Conservation (phyloP, 2,797 vertebrate genomes). For the Characodon lateralis region DNA sequence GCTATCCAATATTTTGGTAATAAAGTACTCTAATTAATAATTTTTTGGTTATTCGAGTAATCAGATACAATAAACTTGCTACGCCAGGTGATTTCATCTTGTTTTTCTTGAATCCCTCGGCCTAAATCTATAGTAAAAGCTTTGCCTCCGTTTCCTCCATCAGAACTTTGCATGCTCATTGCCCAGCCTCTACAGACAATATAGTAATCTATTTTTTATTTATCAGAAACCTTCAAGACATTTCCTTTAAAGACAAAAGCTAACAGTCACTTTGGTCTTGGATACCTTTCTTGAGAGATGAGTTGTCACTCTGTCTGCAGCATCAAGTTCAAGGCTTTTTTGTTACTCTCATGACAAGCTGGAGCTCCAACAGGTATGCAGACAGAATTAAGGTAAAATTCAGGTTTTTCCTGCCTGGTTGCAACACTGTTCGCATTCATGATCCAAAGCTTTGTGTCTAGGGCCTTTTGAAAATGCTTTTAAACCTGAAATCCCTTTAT, state of each 20-base stretch:
- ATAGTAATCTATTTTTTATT: background rate
- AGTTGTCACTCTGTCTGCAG: background rate
- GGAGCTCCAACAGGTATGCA: background rate
- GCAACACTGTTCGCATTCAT: background rate
- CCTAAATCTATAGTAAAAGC: background rate
- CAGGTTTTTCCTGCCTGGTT: background rate
- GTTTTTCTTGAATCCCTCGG: background rate
- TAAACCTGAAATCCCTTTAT: background rate
- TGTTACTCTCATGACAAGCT: too few relatives aligned
- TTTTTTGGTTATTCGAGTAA: too few relatives aligned
- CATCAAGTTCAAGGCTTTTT: too few relatives aligned
- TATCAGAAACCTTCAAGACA: background rate
- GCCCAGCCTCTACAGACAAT: background rate
- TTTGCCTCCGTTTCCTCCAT: too few relatives aligned
- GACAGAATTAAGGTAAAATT: background rate
- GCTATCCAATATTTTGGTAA: background rate
- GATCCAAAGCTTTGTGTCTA: background rate
- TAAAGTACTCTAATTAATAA: too few relatives aligned
- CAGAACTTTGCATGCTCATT: background rate
- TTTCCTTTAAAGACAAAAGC: background rate
- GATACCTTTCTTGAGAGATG: background rate
- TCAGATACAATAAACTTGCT: too few relatives aligned
- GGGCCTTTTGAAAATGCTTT: background rate
- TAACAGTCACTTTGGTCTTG: background rate
- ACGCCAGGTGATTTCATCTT: background rate